Conservation (phyloP, 2,888 invertebrate species). For the Taphrorychus bicolor region DNA sequence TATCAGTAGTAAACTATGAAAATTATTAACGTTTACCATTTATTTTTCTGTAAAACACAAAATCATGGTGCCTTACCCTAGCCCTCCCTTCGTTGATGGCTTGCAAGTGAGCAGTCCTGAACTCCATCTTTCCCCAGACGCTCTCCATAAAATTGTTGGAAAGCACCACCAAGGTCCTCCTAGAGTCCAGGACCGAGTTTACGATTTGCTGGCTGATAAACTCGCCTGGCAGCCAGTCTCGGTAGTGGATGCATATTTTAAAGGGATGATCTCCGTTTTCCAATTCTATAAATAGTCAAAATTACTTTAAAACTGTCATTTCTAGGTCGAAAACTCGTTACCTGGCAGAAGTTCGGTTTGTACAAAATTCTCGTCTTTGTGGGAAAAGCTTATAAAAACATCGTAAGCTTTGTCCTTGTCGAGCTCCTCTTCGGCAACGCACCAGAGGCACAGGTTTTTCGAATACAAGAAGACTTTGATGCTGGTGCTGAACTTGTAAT, state of each 20-base stretch:
- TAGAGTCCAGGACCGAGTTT: constrained; percentile 73
- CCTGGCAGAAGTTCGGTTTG: constrained; percentile 65
- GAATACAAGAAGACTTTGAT: constrained; percentile 73
- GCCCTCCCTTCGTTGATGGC: constrained; percentile 73
- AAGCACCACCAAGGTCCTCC: constrained; percentile 73
- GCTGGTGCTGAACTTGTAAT: constrained; percentile 64
- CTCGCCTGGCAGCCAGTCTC: constrained; percentile 78
- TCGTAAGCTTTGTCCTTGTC: constrained; percentile 75
- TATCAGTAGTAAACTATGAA: no score
- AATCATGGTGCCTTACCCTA: constrained; percentile 55
- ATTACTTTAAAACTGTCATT: neutral
- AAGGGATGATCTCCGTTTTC: constrained; percentile 70
- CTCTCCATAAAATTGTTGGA: constrained; percentile 80
- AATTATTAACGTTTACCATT: neutral
- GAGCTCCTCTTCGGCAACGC: constrained; percentile 72
- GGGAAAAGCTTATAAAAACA: constrained; percentile 83
- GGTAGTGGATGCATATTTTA: constrained; percentile 74
- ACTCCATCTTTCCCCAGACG: constrained; percentile 79
- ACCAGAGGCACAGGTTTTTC: constrained; percentile 67
- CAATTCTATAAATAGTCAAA: constrained; percentile 59
- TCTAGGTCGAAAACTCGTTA: neutral
- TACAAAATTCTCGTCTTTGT: constrained; percentile 77
- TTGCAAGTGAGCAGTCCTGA: constrained; percentile 73
- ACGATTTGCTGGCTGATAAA: constrained; percentile 76
- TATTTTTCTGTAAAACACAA: no score